These are phyloP conservation scores for Drosophila rubida DNA, from an alignment of 2,888 invertebrate genomes.

Conservation along the genomic window DNA sequence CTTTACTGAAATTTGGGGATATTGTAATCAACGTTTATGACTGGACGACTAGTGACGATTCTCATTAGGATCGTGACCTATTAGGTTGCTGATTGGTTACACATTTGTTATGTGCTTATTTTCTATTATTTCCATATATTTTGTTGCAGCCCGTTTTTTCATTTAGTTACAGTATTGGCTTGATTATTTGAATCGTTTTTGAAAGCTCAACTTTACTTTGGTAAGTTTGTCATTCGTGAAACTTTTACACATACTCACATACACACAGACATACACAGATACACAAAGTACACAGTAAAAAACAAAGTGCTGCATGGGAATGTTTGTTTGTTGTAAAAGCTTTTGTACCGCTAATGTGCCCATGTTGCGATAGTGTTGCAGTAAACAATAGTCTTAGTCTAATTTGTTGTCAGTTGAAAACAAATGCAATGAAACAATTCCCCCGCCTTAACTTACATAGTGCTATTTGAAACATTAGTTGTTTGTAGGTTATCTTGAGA, in stretches of 20 bases:
- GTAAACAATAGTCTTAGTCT: conserved; percentile 4
- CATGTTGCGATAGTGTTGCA: conserved; percentile 20
- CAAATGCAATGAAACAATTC: conserved; percentile 6
- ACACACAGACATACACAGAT: not conserved
- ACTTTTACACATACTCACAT: not conserved
- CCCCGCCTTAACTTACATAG: not conserved
- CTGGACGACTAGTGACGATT: not conserved
- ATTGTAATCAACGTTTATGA: not conserved
- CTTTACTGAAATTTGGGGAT: no score
- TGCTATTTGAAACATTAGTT: not conserved
- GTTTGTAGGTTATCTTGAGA: conserved; percentile 1
- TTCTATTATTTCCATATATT: not conserved
- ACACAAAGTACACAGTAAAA: conserved; percentile 1
- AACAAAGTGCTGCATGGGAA: conserved; percentile 61
- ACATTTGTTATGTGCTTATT: not conserved
- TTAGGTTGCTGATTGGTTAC: no score
- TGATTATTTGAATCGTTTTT: not conserved
- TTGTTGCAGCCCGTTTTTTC: not conserved
- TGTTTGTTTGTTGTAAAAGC: conserved; percentile 74
- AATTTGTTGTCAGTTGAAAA: conserved; percentile 4
- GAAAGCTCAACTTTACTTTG: conserved; percentile 42
- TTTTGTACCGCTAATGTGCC: conserved; percentile 60
- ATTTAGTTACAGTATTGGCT: conserved; percentile 1
- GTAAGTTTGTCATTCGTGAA: conserved; percentile 53
- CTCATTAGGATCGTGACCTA: no score